phyloP scores from a whole-genome alignment of 2,888 invertebrate species.

The Omphaloscelis lunosa region DNA sequence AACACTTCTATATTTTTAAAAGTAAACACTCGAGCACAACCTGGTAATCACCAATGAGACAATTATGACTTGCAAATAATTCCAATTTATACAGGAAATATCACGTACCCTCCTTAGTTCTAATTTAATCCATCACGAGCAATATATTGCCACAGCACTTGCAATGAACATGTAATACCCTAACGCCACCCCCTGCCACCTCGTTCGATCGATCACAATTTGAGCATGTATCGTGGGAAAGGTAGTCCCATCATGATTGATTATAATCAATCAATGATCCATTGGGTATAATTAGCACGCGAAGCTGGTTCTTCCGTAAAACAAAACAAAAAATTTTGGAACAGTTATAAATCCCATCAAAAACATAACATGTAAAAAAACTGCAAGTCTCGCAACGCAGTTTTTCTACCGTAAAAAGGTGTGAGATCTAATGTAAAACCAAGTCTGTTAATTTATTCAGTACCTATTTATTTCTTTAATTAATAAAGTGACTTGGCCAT shows the following conservation, averaged over 20 bases:
- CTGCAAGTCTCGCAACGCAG: too few relatives aligned
- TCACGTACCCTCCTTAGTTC: not conserved
- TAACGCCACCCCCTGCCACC: not conserved
- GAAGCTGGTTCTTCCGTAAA: not conserved
- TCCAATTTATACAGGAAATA: not conserved
- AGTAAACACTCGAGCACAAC: not conserved
- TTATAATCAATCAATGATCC: slow-evolving; percentile 51
- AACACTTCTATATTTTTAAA: too few relatives aligned
- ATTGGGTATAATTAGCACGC: slow-evolving; percentile 35
- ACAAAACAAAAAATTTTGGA: not conserved
- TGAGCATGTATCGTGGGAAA: slow-evolving; percentile 22
- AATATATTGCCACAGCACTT: not conserved
- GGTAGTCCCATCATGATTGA: slow-evolving; percentile 39
- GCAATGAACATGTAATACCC: slow-evolving; percentile 1
- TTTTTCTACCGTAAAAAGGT: too few relatives aligned
- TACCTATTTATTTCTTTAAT: too few relatives aligned
- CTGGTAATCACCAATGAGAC: not conserved
- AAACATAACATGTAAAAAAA: too few relatives aligned
- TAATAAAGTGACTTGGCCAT: too few relatives aligned
- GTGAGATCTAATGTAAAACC: too few relatives aligned
- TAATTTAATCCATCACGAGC: slow-evolving; percentile 26
- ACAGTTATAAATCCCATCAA: not conserved
- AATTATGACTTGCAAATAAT: not conserved
- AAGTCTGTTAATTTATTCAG: too few relatives aligned
- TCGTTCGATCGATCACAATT: slow-evolving; percentile 54